Conservation (phyloP, 2,113 vertebrate species). For the Fregata magnificens region DNA sequence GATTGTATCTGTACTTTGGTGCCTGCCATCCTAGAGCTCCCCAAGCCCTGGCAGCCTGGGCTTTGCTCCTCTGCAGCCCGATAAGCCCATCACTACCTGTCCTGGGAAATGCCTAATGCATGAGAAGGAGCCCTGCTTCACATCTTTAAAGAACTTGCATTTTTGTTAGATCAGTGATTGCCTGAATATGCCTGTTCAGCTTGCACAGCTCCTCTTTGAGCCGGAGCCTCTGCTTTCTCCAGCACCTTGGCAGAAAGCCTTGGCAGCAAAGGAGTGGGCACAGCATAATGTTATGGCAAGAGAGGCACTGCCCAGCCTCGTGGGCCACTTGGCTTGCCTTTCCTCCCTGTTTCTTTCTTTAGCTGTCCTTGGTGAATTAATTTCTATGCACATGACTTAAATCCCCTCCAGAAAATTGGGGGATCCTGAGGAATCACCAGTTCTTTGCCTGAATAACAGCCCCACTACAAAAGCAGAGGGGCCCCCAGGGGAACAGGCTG, state of each 20-base stretch:
- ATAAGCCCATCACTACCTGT: background rate
- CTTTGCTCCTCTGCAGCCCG: background rate
- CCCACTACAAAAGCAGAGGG: background rate
- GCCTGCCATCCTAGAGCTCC: background rate
- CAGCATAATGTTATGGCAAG: background rate
- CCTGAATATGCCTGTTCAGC: background rate
- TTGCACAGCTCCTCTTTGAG: background rate
- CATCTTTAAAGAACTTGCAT: background rate
- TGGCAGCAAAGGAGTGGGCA: background rate
- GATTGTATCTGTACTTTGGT: background rate
- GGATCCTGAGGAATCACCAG: background rate
- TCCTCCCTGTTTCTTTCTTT: background rate
- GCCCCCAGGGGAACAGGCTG: accelerated
- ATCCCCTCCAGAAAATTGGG: background rate
- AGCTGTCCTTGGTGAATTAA: background rate
- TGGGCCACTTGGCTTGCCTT: background rate
- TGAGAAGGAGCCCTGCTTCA: background rate
- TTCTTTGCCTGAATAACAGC: background rate
- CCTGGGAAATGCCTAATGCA: background rate
- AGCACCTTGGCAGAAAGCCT: background rate
- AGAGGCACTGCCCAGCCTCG: background rate
- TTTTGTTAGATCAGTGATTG: background rate
- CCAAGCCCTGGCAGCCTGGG: background rate
- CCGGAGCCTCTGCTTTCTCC: background rate
- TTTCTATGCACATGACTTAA: background rate